These are phyloP conservation scores for Halcyon leucocephala DNA, from an alignment of 2,797 vertebrate species.

Conservation along the genomic window DNA sequence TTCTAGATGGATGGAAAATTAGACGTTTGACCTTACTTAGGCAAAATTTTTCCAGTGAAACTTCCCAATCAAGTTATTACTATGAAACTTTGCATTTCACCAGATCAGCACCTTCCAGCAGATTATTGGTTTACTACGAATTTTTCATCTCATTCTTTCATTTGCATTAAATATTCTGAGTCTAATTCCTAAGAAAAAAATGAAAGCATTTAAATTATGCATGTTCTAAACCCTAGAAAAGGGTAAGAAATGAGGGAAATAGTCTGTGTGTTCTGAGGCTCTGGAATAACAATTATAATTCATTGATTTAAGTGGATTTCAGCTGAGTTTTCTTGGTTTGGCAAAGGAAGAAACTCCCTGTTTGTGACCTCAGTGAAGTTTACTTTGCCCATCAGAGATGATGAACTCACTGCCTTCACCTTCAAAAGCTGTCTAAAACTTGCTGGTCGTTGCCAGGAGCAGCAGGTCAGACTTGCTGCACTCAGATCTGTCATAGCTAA, in stretches of 20 bases:
- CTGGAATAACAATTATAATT: background rate
- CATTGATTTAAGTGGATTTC: background rate
- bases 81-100: background rate
- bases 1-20: background rate
- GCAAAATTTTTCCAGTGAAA: background rate
- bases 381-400: background rate
- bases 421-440: background rate
- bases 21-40: background rate
- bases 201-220: background rate
- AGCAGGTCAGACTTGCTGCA: background rate
- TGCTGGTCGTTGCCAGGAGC: background rate
- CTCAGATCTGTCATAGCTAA: background rate
- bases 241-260: background rate
- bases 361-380: background rate
- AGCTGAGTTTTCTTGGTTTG: background rate
- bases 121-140: background rate
- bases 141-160: background rate
- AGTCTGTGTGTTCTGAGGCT: background rate
- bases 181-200: background rate
- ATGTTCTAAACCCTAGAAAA: background rate
- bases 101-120: background rate
- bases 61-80: background rate
- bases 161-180: background rate
- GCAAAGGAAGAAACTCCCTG: too few relatives aligned
- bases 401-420: background rate